Evolutionary conservation across 1,140 invertebrate species (phyloP).

Genomic region (Hypothenemus hampei): DNA sequence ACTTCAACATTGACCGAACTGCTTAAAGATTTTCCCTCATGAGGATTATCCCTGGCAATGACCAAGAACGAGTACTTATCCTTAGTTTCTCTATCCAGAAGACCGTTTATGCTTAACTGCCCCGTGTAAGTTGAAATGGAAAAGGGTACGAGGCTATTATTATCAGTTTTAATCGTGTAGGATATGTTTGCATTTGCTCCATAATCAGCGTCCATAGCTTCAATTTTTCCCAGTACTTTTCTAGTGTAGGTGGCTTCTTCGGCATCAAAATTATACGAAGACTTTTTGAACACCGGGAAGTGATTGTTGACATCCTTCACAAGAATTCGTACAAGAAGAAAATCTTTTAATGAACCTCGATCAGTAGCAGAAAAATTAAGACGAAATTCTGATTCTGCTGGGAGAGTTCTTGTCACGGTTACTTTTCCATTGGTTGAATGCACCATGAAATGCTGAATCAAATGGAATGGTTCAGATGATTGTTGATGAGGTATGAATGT

Average conservation of each 20-base stretch:
- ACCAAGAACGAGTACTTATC: conserved; percentile 69
- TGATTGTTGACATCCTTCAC: conserved; percentile 84
- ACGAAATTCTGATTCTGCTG: conserved; percentile 71
- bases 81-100: conserved; percentile 71
- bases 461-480: conserved; percentile 46
- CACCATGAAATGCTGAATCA: conserved; percentile 65
- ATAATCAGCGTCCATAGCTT: conserved; percentile 70
- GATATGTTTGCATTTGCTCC: conserved; percentile 71
- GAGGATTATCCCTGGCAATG: conserved; percentile 69
- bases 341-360: conserved; percentile 64
- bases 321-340: conserved; percentile 61
- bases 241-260: conserved; percentile 70
- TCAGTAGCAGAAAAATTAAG: conserved; percentile 74
- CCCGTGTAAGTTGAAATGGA: conserved; percentile 68
- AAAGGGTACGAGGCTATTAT: conserved; percentile 64
- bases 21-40: conserved; percentile 52
- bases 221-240: conserved; percentile 59
- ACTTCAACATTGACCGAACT: conserved; percentile 72
- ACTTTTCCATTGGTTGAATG: conserved; percentile 69
- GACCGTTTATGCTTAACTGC: conserved; percentile 66
- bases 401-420: conserved; percentile 66
- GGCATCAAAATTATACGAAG: conserved; percentile 78
- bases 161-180: conserved; percentile 58
- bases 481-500: conserved; percentile 53
- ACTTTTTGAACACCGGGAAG: conserved; percentile 72